These are phyloP conservation scores for Melipona quadrifasciata DNA, from an alignment of 1,140 invertebrate genomes.

Conservation along the genomic window DNA sequence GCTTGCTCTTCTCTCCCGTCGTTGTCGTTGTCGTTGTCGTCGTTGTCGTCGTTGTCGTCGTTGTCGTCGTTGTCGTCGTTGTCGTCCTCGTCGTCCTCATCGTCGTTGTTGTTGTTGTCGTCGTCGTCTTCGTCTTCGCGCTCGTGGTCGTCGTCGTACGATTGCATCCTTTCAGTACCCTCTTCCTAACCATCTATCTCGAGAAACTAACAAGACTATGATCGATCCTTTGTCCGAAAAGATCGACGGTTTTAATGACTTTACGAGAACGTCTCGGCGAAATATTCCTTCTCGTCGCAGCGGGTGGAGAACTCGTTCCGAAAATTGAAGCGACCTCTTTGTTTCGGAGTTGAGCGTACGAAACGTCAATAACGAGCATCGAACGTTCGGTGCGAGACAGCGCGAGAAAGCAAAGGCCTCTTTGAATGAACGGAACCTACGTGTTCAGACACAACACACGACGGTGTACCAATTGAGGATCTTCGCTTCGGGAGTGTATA, in stretches of 20 bases:
- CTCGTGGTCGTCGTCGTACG: background rate
- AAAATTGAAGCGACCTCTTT: background rate
- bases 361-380: background rate
- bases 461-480: conserved; percentile 12
- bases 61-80: conserved; percentile 4
- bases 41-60: conserved; percentile 12
- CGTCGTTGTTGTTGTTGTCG: background rate
- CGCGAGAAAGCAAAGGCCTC: conserved; percentile 6
- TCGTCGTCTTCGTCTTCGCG: background rate
- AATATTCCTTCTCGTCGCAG: background rate
- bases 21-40: conserved; percentile 60
- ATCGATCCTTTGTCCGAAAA: background rate
- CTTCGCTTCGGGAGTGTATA: conserved; percentile 10
- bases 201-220: background rate
- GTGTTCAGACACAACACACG: background rate
- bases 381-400: background rate
- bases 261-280: background rate
- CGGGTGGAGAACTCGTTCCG: background rate
- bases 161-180: conserved; percentile 1
- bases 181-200: background rate
- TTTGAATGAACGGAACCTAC: conserved; percentile 14
- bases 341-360: background rate
- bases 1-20: conserved; percentile 59
- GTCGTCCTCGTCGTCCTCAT: conserved; percentile 1
- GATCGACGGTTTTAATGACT: background rate